These are phyloP conservation scores for Dolichallabes microphthalmus DNA, from an alignment of 2,113 vertebrate genomes.

Conservation along the genomic window DNA sequence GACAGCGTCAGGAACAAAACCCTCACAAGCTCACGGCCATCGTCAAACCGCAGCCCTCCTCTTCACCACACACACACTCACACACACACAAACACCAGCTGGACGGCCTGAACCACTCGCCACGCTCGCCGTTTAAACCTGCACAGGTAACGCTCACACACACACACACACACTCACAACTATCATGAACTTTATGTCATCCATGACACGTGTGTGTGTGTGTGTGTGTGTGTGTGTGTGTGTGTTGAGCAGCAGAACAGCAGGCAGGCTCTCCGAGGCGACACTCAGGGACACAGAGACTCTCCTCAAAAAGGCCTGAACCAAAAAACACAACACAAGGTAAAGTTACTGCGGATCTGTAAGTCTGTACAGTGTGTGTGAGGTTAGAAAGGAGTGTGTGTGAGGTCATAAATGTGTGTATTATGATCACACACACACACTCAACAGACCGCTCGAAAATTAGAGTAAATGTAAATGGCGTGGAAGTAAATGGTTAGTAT, in stretches of 20 bases:
- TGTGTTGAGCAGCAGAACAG: slow-evolving; percentile 73
- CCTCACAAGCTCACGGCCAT: slow-evolving; percentile 87
- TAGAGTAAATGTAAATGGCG: no score
- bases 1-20: slow-evolving; percentile 80
- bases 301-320: slow-evolving; percentile 72
- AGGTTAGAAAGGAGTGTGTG: neutral
- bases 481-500: no score
- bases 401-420: neutral
- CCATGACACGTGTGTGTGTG: neutral
- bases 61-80: slow-evolving; percentile 39
- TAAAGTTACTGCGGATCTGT: slow-evolving; percentile 23
- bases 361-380: neutral
- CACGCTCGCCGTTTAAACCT: slow-evolving; percentile 87
- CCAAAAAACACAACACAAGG: slow-evolving; percentile 76
- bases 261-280: slow-evolving; percentile 73
- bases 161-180: neutral
- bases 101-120: slow-evolving; percentile 87
- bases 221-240: slow-evolving; percentile 1
- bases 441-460: no score
- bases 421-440: neutral
- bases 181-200: neutral
- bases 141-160: slow-evolving; percentile 42
- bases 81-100: slow-evolving; percentile 73
- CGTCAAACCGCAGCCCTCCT: slow-evolving; percentile 86
- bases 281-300: slow-evolving; percentile 74